Evolutionary conservation across 53 echinoderm and acorn worm species (phyloP), one percentile per base, ranked within the genome.

Genomic region (Henricia sp.): DNA sequence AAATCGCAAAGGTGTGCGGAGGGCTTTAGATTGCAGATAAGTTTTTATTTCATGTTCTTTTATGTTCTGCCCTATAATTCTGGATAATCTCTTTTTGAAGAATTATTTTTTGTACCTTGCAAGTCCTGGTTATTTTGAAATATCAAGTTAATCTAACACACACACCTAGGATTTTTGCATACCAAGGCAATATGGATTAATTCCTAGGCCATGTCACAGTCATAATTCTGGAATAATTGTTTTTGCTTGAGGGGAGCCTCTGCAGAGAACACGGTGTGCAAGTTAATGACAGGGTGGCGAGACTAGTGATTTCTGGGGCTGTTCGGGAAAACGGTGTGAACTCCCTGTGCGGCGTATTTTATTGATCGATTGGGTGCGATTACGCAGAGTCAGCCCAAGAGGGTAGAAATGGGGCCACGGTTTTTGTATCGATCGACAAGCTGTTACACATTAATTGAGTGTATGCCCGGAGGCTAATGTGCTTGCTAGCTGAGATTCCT

Each of bases 361-460:
- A 80, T 80, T 63, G 80, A 80, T 80, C 80, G 64, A 80, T 64
- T 63, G 57, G 64, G 80, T 44, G 46, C 64, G 80, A 64, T 50
- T 80, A 80, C 34, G 50, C 46, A n/a, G 80, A 80, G 80, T 80
- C 80, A 46, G 80, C 50, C 41, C 34, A 34, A 34, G 64, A 41
- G 27, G 56, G 40, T 27, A 41, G 43, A 77, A 77, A 77, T 26
- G 43, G 55, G 77, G 77, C 59, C 58, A 52, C 14, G 40, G 77
- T 77, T 57, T 37, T 41, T 42, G 21, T 63, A 80, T 80, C 50
- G 80, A 80, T 80, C 63, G 80, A 63, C 63, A 62, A 80, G 80
- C 62, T 80, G 80, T 80, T 80, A 62, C 80, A 62, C 63, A 80
- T 80, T 80, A 80, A 80, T 80, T 80, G 80, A 80, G 80, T 63